These are phyloP conservation scores for Meloe dianella DNA, from an alignment of 2,888 invertebrate species.

Conservation along the genomic window DNA sequence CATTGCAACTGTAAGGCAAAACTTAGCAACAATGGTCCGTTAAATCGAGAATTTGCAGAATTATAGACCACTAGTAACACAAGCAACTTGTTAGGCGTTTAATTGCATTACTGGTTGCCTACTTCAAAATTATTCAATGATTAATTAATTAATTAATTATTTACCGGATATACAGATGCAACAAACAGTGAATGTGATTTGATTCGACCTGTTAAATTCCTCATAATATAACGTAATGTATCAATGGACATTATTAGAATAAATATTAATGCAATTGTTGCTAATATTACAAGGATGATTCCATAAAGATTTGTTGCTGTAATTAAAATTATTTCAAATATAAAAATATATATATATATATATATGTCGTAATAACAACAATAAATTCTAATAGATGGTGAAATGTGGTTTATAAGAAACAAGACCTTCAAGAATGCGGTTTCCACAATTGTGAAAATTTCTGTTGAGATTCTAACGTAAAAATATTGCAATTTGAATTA, in stretches of 20 bases:
- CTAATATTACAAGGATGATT: conserved; percentile 63
- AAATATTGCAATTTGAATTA: conserved; percentile 8
- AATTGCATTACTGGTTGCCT: background rate
- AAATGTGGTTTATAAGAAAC: background rate
- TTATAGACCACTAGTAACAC: background rate
- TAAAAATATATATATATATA: background rate
- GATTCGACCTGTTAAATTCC: conserved; percentile 62
- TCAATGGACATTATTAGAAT: conserved; percentile 63
- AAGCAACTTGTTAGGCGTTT: background rate
- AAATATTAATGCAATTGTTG: conserved; percentile 61
- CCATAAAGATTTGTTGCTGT: conserved; percentile 66
- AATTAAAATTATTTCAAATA: conserved; percentile 40
- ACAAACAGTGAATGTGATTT: conserved; percentile 65
- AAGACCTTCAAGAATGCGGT: background rate
- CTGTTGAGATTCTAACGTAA: background rate
- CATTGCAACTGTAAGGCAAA: too few species aligned
- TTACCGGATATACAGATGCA: conserved; percentile 70
- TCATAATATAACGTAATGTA: conserved; percentile 64
- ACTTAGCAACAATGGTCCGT: too few species aligned
- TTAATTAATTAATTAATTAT: background rate
- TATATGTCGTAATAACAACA: background rate
- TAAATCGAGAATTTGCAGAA: background rate
- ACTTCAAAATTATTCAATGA: background rate
- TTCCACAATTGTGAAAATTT: background rate
- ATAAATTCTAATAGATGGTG: background rate